phyloP scores from a whole-genome alignment of 1,140 invertebrate genomes.

The Trichoplusia ni region DNA sequence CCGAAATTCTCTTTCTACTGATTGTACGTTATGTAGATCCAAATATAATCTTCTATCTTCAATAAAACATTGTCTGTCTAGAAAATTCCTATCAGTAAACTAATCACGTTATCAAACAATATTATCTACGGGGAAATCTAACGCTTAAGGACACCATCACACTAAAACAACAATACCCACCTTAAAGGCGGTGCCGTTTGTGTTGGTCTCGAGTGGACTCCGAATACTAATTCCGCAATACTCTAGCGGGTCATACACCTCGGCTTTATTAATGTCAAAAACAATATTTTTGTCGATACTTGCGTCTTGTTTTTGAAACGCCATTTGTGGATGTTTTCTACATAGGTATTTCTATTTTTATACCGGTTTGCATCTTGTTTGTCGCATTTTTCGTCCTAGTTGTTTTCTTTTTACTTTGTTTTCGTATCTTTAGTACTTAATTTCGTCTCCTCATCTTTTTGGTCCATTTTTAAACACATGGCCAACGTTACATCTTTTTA shows the following conservation, averaged over 20 bases:
- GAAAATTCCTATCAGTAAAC: not conserved
- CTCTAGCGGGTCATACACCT: slow-evolving; percentile 16
- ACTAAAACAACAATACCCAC: slow-evolving; percentile 17
- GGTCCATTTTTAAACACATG: no score
- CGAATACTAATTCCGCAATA: slow-evolving; percentile 23
- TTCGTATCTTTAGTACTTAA: no score
- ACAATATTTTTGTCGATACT: not conserved
- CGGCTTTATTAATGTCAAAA: slow-evolving; percentile 16
- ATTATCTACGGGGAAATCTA: slow-evolving; percentile 24
- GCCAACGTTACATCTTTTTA: no score
- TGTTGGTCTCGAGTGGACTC: slow-evolving; percentile 11
- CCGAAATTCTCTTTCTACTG: no score
- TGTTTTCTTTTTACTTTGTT: no score
- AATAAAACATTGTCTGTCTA: not conserved
- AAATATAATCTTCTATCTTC: no score
- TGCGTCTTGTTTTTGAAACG: slow-evolving; percentile 4
- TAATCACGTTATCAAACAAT: slow-evolving; percentile 14
- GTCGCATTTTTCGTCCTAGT: no score
- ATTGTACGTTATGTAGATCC: no score
- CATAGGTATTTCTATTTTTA: no score
- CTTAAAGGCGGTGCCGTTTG: slow-evolving; percentile 13
- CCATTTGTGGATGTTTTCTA: not conserved
- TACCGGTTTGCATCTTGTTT: no score
- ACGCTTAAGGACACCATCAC: not conserved
- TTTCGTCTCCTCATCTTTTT: no score